A percentile compares a stretch with the other conserved stretches of the same genome.
Evolutionary conservation across 2,888 invertebrate genomes (phyloP).

Genomic region (Anticlea derivata): DNA sequence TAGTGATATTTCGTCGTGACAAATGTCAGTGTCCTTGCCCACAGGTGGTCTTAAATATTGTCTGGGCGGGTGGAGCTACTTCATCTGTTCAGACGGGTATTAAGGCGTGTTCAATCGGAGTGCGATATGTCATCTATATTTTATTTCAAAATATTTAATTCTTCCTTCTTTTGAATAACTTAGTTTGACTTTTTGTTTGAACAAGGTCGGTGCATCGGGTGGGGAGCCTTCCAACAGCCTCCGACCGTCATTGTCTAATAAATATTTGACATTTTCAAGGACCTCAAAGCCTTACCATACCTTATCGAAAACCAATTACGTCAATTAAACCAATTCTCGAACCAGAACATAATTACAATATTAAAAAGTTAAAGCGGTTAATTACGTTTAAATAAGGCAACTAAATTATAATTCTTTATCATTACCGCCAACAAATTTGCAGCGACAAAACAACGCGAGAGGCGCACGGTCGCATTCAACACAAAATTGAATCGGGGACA

Average conservation of each 20-base stretch:
- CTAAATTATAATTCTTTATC: conserved; percentile 29
- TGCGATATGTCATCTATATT: background rate
- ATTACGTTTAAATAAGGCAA: conserved; percentile 27
- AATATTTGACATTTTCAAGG: background rate
- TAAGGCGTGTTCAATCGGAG: no score
- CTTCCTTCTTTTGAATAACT: no score
- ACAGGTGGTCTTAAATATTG: conserved; percentile 17
- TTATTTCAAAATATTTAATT: no score
- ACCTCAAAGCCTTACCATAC: background rate
- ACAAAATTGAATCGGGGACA: conserved; percentile 63
- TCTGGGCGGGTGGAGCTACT: conserved; percentile 9
- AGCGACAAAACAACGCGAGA: conserved; percentile 34
- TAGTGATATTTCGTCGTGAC: conserved; percentile 18
- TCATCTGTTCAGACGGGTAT: no score
- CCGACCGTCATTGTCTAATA: no score
- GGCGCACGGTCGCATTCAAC: conserved; percentile 40
- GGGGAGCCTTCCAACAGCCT: no score
- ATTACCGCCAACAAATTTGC: conserved; percentile 27
- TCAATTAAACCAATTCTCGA: conserved; percentile 21
- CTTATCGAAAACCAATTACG: conserved; percentile 18
- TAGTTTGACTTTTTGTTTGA: no score
- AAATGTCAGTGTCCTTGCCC: conserved; percentile 20
- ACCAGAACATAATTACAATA: conserved; percentile 28
- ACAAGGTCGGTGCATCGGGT: no score
- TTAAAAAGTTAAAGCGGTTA: conserved; percentile 25